Percentiles rank a stretch among this genome's conserved stretches.
Evolutionary conservation across 2,113 vertebrate genomes (phyloP).

Genomic region (Catagonus wagneri): DNA sequence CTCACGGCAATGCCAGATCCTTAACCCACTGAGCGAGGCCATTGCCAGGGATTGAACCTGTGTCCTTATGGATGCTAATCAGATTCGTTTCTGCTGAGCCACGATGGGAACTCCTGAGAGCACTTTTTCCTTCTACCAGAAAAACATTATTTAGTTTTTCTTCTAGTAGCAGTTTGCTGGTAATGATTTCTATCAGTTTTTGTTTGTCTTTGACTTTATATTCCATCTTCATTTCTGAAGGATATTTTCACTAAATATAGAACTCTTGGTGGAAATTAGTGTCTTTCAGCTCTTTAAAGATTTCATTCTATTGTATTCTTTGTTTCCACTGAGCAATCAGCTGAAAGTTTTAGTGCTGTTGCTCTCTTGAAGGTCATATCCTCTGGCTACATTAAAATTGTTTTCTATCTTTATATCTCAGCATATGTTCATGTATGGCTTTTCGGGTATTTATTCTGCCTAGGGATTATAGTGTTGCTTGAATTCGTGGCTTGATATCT

Average conservation of each 20-base stretch:
- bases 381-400: background rate
- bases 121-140: background rate
- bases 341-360: background rate
- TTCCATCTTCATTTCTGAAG: conserved; percentile 1
- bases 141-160: background rate
- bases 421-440: background rate
- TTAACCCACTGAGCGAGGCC: too few species aligned
- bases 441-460: background rate
- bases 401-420: background rate
- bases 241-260: background rate
- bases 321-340: conserved; percentile 27
- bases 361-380: background rate
- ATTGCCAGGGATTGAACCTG: too few species aligned
- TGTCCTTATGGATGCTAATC: too few species aligned
- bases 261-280: background rate
- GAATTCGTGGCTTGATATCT: background rate
- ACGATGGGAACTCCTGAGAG: background rate
- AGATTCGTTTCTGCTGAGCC: too few species aligned
- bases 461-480: background rate
- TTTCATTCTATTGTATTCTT: background rate
- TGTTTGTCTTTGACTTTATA: background rate
- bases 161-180: background rate
- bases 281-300: background rate
- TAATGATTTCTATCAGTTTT: background rate
- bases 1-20: too few species aligned